phyloP scores from a whole-genome alignment of 2,797 vertebrate species.

The Phataginus tricuspis region DNA sequence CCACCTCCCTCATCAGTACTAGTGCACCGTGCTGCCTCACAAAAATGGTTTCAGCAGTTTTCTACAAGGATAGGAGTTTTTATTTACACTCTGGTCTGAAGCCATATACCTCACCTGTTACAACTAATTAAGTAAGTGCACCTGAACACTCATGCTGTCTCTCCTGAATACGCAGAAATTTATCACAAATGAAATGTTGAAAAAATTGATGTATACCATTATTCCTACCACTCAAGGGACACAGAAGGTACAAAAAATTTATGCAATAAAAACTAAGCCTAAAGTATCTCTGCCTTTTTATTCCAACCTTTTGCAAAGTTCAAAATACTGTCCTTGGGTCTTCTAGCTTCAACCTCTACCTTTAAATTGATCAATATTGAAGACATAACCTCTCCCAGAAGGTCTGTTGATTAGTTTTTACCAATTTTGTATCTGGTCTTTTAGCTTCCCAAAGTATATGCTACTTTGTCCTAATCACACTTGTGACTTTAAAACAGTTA shows the following conservation, averaged over 20 bases:
- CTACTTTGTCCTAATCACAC: background rate
- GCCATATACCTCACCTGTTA: background rate
- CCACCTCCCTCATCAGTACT: background rate
- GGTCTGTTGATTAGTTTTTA: background rate
- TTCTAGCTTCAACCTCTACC: background rate
- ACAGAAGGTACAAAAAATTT: background rate
- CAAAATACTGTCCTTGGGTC: constrained; percentile 27
- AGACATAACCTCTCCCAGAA: constrained; percentile 15
- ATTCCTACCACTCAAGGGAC: background rate
- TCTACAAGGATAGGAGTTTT: background rate
- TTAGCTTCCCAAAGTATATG: background rate
- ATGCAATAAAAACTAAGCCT: background rate
- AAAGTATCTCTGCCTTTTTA: constrained; percentile 45
- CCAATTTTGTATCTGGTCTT: background rate
- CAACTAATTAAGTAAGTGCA: background rate
- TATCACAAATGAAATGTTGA: background rate
- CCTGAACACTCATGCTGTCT: background rate
- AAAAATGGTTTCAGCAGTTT: background rate
- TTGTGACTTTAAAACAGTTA: background rate
- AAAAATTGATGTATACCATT: background rate
- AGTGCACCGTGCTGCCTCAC: background rate
- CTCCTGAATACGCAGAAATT: background rate
- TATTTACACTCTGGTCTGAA: background rate
- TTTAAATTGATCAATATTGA: constrained; percentile 36
- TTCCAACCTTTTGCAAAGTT: background rate